Conservation (phyloP, 1,140 invertebrate species). For the Drosophila sulfurigaster region DNA sequence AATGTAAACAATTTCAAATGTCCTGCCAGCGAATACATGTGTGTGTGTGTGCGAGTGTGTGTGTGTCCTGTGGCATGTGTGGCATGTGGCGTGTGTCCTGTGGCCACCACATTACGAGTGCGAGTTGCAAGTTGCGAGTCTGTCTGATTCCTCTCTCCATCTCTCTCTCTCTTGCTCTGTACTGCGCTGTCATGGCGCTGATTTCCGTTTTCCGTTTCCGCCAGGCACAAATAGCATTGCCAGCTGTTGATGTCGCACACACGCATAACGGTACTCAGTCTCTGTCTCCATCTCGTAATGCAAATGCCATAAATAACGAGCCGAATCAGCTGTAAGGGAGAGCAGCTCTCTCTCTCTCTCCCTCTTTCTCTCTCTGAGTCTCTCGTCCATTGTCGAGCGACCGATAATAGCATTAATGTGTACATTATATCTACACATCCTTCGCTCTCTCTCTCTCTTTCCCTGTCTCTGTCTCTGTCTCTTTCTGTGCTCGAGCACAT, state of each 20-base stretch:
- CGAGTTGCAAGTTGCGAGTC: not conserved
- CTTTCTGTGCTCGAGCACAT: slow-evolving; percentile 1
- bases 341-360: not conserved
- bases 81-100: slow-evolving; percentile 29
- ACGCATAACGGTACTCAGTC: slow-evolving; percentile 29
- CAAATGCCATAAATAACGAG: slow-evolving; percentile 49
- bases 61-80: slow-evolving; percentile 12
- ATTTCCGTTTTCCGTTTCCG: slow-evolving; percentile 50
- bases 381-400: slow-evolving; percentile 19
- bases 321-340: not conserved
- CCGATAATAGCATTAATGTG: slow-evolving; percentile 39
- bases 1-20: slow-evolving; percentile 74
- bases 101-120: slow-evolving; percentile 43
- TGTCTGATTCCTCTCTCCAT: not conserved
- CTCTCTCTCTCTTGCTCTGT: not conserved
- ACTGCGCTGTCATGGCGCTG: slow-evolving; percentile 28
- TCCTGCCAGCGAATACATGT: slow-evolving; percentile 28
- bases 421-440: slow-evolving; percentile 1
- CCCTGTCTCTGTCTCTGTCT: not conserved
- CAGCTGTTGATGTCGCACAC: slow-evolving; percentile 40
- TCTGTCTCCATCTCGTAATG: slow-evolving; percentile 11
- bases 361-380: not conserved
- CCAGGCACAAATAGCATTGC: slow-evolving; percentile 40
- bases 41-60: slow-evolving; percentile 13
- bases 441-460: not conserved